A percentile compares a stretch with the other conserved stretches of the same genome.
Evolutionary conservation across 2,888 invertebrate species (phyloP).

Genomic region (Siphlonurus alternatus): DNA sequence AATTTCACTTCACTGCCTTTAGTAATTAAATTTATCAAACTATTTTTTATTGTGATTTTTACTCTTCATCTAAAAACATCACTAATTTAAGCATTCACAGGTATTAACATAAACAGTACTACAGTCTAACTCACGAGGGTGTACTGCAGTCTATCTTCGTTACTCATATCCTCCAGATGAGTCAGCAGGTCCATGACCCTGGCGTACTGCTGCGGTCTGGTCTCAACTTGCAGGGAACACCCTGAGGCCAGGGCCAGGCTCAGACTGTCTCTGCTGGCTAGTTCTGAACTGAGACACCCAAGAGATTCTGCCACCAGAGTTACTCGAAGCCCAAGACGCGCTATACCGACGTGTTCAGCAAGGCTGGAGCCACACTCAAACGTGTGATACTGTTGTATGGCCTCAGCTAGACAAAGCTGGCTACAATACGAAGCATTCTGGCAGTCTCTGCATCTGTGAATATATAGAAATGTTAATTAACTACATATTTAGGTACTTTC

Average conservation of each 20-base stretch:
- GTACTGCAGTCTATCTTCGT: conserved; percentile 50
- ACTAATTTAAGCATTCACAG: too few relatives aligned
- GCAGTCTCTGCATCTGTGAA: conserved; percentile 45
- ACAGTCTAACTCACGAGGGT: conserved; percentile 38
- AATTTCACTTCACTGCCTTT: too few relatives aligned
- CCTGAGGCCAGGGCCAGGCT: not conserved
- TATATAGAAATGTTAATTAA: conserved; percentile 9
- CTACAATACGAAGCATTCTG: conserved; percentile 50
- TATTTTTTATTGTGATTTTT: too few relatives aligned
- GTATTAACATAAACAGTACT: too few relatives aligned
- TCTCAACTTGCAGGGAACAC: not conserved
- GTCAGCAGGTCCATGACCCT: conserved; percentile 52
- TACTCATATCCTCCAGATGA: conserved; percentile 49
- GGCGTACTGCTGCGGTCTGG: not conserved
- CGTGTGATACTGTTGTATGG: conserved; percentile 40
- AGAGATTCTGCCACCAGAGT: conserved; percentile 33
- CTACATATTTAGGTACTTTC: too few relatives aligned
- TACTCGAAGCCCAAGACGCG: conserved; percentile 56
- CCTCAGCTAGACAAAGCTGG: conserved; percentile 38
- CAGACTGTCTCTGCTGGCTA: not conserved
- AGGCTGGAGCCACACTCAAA: conserved; percentile 55
- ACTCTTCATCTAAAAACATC: too few relatives aligned
- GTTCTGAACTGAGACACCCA: not conserved
- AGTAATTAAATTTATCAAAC: too few relatives aligned
- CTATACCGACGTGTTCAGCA: conserved; percentile 51